Base-by-base conservation (phyloP, 37 sponge, comb jelly and placozoan genomes). In the Theonella swinhoei region DNA sequence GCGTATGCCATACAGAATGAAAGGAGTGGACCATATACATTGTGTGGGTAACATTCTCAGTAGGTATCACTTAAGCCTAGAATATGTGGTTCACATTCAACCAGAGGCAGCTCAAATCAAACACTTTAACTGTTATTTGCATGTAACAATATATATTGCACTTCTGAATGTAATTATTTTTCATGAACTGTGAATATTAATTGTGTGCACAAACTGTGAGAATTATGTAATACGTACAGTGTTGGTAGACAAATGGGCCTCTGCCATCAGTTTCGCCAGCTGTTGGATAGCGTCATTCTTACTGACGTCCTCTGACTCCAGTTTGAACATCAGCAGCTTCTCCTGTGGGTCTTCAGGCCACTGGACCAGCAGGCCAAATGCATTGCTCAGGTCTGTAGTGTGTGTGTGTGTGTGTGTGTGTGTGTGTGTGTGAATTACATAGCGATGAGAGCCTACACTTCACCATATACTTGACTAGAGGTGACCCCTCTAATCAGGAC, bases 341-440 rank as follows among this genome's bases (percentile, higher is more conserved):
- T 95, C 96, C 62, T 82, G 74, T 0, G 81, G 81, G 39, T 95
- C 96, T 19, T 80, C 77, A 7, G 91, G 81, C 73, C 81, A 95
- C 25, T 74, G 82, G 4, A 86, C 75, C 74, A 95, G 78, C 25
- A 95, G 60, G 24, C 94, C 96, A 86, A 95, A 93, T 26, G 41
- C 64, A 22, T 72, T 33, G 30, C 43, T 68, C 54, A 70, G 34
- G 4, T 83, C 89, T 88, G 64, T 25, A 74, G 2, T 70, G 37
- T 31, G 11, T 11, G 35, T 33, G 38, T 42, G 54, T 29, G 43
- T 25, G 37, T 70, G 67, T 66, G 26, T 24, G 26, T 66, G 67
- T 66, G 67, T 66, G 67, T 66, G 17, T 8, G 67, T 24, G 19
- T 58, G 17, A 58, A 58, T 11, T 58, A 58, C 19, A 19, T 58